phyloP scores from a whole-genome alignment of 2,888 invertebrate species.

The Drosophila borealis region DNA sequence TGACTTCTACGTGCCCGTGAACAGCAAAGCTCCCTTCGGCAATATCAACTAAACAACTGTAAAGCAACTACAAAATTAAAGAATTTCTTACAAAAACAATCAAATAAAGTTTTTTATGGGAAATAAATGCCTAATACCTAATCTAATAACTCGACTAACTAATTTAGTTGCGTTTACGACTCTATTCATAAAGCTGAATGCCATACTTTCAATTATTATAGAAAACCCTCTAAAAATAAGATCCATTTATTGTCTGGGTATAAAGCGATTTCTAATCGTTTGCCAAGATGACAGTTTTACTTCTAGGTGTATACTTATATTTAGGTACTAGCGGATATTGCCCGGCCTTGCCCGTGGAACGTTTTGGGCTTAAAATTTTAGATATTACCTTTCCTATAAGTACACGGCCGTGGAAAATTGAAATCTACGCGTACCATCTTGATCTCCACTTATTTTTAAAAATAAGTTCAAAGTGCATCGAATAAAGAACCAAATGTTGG shows the following conservation, averaged over 20 bases:
- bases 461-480: no score
- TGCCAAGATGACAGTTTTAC: slow-evolving; percentile 14
- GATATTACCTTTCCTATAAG: no score
- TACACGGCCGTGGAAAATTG: no score
- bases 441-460: no score
- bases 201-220: slow-evolving; percentile 27
- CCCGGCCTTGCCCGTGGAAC: no score
- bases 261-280: slow-evolving; percentile 16
- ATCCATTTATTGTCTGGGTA: background rate
- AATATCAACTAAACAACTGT: slow-evolving; percentile 24
- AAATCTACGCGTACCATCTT: no score
- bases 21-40: slow-evolving; percentile 67
- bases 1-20: slow-evolving; percentile 72
- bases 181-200: slow-evolving; percentile 13
- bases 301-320: background rate
- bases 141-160: slow-evolving; percentile 4
- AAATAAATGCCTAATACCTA: background rate
- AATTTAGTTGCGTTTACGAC: slow-evolving; percentile 8
- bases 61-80: slow-evolving; percentile 26
- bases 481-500: no score
- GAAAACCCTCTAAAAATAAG: background rate
- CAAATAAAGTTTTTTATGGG: background rate
- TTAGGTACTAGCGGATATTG: no score
- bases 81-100: slow-evolving; percentile 1
- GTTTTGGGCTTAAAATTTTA: no score